Conservation (phyloP, 2,113 vertebrate species). For the Orcinus orca region DNA sequence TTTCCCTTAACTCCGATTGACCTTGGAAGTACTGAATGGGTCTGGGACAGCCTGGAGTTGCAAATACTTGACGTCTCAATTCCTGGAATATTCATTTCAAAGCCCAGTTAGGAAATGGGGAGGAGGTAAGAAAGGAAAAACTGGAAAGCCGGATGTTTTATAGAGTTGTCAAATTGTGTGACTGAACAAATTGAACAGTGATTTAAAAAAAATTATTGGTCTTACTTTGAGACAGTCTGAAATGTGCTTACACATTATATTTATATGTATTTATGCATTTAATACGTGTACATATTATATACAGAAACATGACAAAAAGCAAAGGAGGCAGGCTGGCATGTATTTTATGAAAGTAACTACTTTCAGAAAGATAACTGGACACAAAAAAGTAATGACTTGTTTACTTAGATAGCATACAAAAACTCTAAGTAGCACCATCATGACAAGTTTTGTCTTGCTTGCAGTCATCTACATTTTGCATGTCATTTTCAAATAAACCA, state of each 20-base stretch:
- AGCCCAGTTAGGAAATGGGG: neutral
- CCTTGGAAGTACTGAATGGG: conserved; percentile 9
- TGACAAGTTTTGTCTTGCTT: neutral
- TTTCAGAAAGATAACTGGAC: neutral
- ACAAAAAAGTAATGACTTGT: neutral
- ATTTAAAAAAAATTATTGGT: neutral
- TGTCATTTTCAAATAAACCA: neutral
- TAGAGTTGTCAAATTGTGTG: neutral
- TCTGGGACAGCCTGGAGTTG: neutral
- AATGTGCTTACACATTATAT: neutral
- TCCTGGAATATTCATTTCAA: conserved; percentile 35
- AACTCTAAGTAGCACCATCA: neutral
- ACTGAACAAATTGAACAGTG: neutral
- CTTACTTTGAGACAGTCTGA: neutral
- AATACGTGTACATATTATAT: neutral
- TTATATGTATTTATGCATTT: neutral
- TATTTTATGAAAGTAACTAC: neutral
- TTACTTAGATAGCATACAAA: neutral
- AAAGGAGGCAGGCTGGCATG: neutral
- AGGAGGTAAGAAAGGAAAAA: neutral
- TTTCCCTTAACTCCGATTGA: conserved; percentile 26
- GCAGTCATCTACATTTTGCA: neutral
- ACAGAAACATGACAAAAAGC: neutral
- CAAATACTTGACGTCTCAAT: conserved; percentile 10
- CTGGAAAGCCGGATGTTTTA: neutral